A percentile compares a stretch with the other conserved stretches of the same genome.
These are phyloP conservation scores for Bicyclus anynana DNA, from an alignment of 1,140 invertebrate species.

Conservation along the genomic window DNA sequence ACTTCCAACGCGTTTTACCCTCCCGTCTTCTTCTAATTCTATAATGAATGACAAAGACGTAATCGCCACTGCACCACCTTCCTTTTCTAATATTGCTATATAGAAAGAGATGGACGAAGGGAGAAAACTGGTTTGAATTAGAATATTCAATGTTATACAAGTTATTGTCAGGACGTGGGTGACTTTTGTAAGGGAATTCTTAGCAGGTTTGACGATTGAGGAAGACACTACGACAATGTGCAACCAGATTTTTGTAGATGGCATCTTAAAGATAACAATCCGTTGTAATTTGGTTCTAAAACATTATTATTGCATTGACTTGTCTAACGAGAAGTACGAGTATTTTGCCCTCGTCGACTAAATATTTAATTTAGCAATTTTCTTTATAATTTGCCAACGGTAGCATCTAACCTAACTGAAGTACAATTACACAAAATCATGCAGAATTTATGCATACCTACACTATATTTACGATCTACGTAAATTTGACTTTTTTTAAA, in stretches of 20 bases:
- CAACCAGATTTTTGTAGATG: not conserved
- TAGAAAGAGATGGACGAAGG: conserved; percentile 4
- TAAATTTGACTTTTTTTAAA: no score
- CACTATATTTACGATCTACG: no score
- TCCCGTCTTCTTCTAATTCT: conserved; percentile 27
- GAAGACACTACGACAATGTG: not conserved
- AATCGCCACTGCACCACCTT: conserved; percentile 7
- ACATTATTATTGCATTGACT: not conserved
- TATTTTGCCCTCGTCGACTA: no score
- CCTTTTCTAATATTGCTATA: not conserved
- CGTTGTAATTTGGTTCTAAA: not conserved
- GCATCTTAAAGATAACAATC: not conserved
- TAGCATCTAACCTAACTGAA: no score
- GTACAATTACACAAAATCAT: no score
- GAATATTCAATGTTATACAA: conserved; percentile 22
- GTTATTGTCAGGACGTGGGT: conserved; percentile 21
- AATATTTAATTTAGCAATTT: no score
- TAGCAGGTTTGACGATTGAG: conserved; percentile 12
- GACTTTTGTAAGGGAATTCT: conserved; percentile 20
- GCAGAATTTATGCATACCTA: no score
- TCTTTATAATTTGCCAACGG: no score
- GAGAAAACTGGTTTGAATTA: conserved; percentile 17
- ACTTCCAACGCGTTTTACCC: conserved; percentile 30
- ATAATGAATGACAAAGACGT: conserved; percentile 31
- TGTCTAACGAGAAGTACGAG: no score